These are phyloP conservation scores for Contarinia nasturtii DNA, from an alignment of 1,140 invertebrate genomes.

Conservation along the genomic window DNA sequence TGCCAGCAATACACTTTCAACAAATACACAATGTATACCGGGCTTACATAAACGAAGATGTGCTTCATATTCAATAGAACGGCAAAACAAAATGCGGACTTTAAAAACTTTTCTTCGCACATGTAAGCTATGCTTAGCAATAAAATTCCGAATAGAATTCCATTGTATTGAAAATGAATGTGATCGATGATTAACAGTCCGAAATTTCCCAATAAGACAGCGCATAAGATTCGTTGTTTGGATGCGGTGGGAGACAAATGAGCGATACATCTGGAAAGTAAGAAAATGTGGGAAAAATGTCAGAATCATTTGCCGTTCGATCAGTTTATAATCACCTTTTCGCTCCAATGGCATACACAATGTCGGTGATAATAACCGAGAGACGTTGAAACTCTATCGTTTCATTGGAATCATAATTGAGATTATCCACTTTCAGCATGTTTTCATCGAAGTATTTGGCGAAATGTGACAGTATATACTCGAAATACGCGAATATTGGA, in stretches of 20 bases:
- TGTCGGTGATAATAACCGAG: slow-evolving; percentile 76
- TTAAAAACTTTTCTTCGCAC: slow-evolving; percentile 46
- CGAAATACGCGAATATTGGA: slow-evolving; percentile 96
- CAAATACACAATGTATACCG: slow-evolving; percentile 83
- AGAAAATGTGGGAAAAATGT: no score
- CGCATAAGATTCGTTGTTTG: background rate
- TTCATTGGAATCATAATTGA: slow-evolving; percentile 61
- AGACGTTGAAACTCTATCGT: slow-evolving; percentile 82
- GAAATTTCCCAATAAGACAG: slow-evolving; percentile 39
- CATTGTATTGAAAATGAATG: slow-evolving; percentile 99
- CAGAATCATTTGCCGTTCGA: no score
- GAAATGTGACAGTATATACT: slow-evolving; percentile 61
- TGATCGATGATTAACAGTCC: slow-evolving; percentile 91
- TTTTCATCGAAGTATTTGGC: slow-evolving; percentile 67
- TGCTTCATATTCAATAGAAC: slow-evolving; percentile 92
- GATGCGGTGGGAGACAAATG: background rate
- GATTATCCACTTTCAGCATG: slow-evolving; percentile 70
- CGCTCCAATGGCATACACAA: slow-evolving; percentile 62
- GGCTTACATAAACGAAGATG: slow-evolving; percentile 91
- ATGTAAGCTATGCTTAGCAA: slow-evolving; percentile 60
- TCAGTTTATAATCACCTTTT: no score
- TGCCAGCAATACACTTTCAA: slow-evolving; percentile 62
- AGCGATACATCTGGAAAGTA: slow-evolving; percentile 3
- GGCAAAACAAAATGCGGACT: slow-evolving; percentile 71
- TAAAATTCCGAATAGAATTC: slow-evolving; percentile 83